Evolutionary conservation across 1,140 invertebrate species (phyloP), one percentile per base, ranked within the genome.

Genomic region (Macrosteles quadrilineatus): DNA sequence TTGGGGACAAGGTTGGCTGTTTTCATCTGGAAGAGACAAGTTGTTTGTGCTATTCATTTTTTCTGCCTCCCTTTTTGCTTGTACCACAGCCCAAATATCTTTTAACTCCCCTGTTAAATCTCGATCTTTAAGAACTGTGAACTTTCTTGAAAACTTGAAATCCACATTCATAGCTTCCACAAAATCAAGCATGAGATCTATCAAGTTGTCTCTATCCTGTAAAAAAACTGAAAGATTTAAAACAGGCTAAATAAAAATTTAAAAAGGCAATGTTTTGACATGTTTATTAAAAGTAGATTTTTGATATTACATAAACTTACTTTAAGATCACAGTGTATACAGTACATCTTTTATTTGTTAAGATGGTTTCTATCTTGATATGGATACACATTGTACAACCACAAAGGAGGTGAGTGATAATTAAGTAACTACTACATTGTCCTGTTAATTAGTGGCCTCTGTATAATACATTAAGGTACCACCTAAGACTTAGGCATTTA

Each of bases 21-120:
- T 69, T 50, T 69, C 68, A 27, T 69, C 68, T 30, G 25, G 14
- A 17, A 25, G 57, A 6, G 57, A 17, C 29, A 40, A 25, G n/a
- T 30, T 63, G 23, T 47, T 30, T 29, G 36, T 27, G 11, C 17
- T 59, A 25, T 21, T 25, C 14, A 14, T 57, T 23, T 69, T 69
- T 21, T 88, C 87, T 30, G 84, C 75, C 72, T 88, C 87, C 32
- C 84, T 81, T 73, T 87, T 87, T 29, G 83, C 85, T 75, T 89
- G 87, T 1, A 90, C 87, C 0, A 87, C 86, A 27, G 86, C 85
- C 88, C 88, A 90, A 0, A 90, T 85, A 76, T 90, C 88, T 77
- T 90, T 90, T 27, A 90, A 77, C 77, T 90, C 88, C 0, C 88
- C 88, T 0, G 86, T 87, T 64, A 90, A 83, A 77, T 90, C 88